Evolutionary conservation across 2,888 invertebrate species (phyloP).

Genomic region (Asteroscopus sphinx): DNA sequence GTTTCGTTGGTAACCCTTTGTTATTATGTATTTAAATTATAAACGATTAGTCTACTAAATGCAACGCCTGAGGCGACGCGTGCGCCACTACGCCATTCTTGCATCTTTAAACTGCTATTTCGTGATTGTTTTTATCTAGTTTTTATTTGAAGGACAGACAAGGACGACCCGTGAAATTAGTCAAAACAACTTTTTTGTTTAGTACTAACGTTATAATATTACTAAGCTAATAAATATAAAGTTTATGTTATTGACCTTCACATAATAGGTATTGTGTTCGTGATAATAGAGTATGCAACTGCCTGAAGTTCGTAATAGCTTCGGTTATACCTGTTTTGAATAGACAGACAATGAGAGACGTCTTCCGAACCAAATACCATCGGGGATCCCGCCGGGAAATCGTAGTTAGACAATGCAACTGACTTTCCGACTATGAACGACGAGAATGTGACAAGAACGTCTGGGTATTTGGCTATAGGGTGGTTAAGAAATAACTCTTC

Average conservation of each 20-base stretch:
- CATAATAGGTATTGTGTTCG: conserved; percentile 20
- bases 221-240: conserved; percentile 32
- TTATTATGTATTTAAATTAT: conserved; percentile 79
- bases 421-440: conserved; percentile 57
- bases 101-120: conserved; percentile 67
- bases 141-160: conserved; percentile 67
- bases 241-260: conserved; percentile 52
- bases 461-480: conserved; percentile 24
- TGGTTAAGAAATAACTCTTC: conserved; percentile 11
- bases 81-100: conserved; percentile 70
- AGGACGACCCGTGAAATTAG: conserved; percentile 58
- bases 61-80: conserved; percentile 67
- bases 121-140: conserved; percentile 65
- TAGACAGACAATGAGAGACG: conserved; percentile 61
- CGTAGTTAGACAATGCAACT: conserved; percentile 67
- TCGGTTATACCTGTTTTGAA: conserved; percentile 34
- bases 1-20: conserved; percentile 66
- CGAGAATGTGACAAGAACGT: conserved; percentile 52
- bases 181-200: conserved; percentile 51
- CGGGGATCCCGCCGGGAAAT: conserved; percentile 72
- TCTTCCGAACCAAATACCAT: conserved; percentile 75
- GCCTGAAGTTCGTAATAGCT: conserved; percentile 34
- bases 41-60: conserved; percentile 70
- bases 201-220: conserved; percentile 30
- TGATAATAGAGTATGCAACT: conserved; percentile 35